Conservation (phyloP, 2,888 invertebrate genomes). For the Erpobdella octoculata region DNA sequence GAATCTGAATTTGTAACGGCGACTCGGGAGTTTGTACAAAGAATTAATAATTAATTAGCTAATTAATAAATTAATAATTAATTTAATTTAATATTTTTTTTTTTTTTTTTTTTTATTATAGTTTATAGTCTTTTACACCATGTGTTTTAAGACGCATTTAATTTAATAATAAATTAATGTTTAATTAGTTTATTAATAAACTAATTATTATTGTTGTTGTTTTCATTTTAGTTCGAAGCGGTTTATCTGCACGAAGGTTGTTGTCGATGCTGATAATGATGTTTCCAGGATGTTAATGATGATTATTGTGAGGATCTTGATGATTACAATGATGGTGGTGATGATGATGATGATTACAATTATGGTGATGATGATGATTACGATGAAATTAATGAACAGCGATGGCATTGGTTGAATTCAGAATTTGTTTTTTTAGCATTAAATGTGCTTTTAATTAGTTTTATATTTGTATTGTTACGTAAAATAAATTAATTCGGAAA, state of each 20-base stretch:
- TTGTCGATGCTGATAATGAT: not conserved
- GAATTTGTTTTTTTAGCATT: no score
- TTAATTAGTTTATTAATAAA: not conserved
- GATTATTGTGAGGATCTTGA: not conserved
- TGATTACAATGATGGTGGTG: not conserved
- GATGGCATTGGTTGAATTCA: no score
- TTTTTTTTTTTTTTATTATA: conserved; percentile 9
- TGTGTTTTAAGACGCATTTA: no score
- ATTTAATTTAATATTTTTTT: not conserved
- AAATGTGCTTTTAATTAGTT: no score
- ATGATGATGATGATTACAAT: not conserved
- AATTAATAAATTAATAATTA: no score
- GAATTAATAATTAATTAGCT: no score
- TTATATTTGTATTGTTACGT: no score
- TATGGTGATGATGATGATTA: not conserved
- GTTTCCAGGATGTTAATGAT: not conserved
- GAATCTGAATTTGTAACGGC: no score
- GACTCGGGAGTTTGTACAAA: no score
- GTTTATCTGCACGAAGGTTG: not conserved
- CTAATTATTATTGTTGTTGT: not conserved
- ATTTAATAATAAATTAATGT: no score
- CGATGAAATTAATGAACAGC: not conserved
- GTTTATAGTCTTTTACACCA: conserved; percentile 4
- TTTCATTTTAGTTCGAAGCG: not conserved
- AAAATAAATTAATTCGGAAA: no score